Evolutionary conservation across 1,140 invertebrate genomes (phyloP).

Genomic region (Panagrolaimus sp.): DNA sequence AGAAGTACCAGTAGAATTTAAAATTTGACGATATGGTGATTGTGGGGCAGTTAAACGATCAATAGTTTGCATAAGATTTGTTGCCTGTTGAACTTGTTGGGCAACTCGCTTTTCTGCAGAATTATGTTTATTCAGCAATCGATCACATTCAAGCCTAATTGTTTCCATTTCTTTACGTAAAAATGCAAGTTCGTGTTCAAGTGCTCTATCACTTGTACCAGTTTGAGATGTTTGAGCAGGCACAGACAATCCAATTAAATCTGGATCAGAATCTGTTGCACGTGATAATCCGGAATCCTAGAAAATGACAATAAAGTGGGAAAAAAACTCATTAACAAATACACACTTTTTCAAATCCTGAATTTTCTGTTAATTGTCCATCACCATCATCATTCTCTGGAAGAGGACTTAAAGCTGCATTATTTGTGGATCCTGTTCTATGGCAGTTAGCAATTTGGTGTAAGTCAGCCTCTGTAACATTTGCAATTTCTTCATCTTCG

Average conservation of each 20-base stretch:
- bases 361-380: conserved; percentile 20
- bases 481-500: conserved; percentile 28
- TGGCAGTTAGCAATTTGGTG: conserved; percentile 20
- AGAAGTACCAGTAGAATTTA: background rate
- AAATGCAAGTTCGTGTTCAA: conserved; percentile 62
- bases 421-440: conserved; percentile 10
- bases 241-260: conserved; percentile 12
- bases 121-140: conserved; percentile 51
- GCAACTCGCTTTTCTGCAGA: conserved; percentile 20
- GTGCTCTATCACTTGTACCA: conserved; percentile 56
- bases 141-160: conserved; percentile 63
- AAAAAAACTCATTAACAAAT: background rate
- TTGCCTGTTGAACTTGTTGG: conserved; percentile 15
- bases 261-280: conserved; percentile 38
- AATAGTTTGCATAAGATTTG: conserved; percentile 5
- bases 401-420: conserved; percentile 18
- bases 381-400: conserved; percentile 28
- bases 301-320: background rate
- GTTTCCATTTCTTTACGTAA: conserved; percentile 64
- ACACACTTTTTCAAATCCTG: conserved; percentile 13
- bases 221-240: background rate
- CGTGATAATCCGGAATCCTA: conserved; percentile 43
- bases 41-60: conserved; percentile 62
- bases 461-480: conserved; percentile 6
- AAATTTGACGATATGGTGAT: conserved; percentile 44